Evolutionary conservation across 1,140 invertebrate genomes (phyloP).

Genomic region (Drosophila pallidifrons): DNA sequence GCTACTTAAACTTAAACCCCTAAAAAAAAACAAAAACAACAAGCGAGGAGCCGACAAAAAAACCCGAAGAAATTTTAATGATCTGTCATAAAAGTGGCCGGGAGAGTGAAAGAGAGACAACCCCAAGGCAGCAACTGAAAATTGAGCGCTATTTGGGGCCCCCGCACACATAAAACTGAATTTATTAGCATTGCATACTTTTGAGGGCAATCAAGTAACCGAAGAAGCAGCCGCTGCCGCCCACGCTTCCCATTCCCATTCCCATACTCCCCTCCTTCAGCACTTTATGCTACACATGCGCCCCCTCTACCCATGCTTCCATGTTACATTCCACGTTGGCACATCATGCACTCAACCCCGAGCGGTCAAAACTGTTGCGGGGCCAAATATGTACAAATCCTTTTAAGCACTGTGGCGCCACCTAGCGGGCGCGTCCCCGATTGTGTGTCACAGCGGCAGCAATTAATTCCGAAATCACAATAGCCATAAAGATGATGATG

Average conservation of each 20-base stretch:
- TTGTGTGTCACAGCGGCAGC: constrained; percentile 59
- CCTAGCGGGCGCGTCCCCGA: constrained; percentile 39
- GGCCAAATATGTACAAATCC: constrained; percentile 60
- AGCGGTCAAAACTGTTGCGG: constrained; percentile 37
- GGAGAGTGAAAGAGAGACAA: background rate
- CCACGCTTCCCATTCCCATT: background rate
- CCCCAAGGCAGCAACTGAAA: constrained; percentile 28
- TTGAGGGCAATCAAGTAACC: constrained; percentile 79
- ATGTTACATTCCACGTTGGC: background rate
- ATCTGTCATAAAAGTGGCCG: constrained; percentile 76
- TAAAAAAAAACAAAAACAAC: constrained; percentile 10
- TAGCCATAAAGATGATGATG: constrained; percentile 83
- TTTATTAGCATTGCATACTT: constrained; percentile 83
- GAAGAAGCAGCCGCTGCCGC: constrained; percentile 26
- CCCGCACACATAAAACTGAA: constrained; percentile 69
- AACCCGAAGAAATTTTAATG: constrained; percentile 66
- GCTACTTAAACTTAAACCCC: constrained; percentile 71
- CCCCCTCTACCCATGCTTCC: background rate
- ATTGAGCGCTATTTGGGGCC: constrained; percentile 50
- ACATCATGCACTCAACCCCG: background rate
- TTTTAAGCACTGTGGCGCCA: constrained; percentile 79
- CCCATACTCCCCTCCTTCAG: constrained; percentile 6
- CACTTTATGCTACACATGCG: background rate
- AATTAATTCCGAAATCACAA: constrained; percentile 83
- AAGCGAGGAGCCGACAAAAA: constrained; percentile 3